Conservation (phyloP, 2,888 invertebrate species). For the Palloptera scutellata region DNA sequence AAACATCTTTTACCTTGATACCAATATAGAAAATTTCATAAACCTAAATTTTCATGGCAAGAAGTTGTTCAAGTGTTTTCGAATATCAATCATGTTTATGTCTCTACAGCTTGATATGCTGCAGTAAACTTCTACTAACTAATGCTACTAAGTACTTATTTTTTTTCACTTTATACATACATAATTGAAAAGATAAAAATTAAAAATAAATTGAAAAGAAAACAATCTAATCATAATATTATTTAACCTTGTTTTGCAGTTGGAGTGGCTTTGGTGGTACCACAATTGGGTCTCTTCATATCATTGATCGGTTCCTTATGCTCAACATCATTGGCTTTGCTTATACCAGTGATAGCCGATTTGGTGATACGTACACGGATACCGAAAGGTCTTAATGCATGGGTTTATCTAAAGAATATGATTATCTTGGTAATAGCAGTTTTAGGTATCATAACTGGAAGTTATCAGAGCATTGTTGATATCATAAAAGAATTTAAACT, state of each 20-base stretch:
- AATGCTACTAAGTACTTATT: neutral
- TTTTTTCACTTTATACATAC: neutral
- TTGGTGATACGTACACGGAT: slow-evolving; percentile 75
- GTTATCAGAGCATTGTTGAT: slow-evolving; percentile 75
- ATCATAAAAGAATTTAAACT: slow-evolving; percentile 64
- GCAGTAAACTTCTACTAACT: neutral
- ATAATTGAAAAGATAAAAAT: neutral
- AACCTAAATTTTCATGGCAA: no score
- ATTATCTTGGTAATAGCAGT: slow-evolving; percentile 73
- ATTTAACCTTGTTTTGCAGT: slow-evolving; percentile 68
- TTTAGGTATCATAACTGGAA: slow-evolving; percentile 77
- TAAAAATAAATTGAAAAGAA: neutral
- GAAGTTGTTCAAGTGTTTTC: no score
- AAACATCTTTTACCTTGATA: no score
- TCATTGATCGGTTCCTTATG: slow-evolving; percentile 91
- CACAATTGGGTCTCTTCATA: slow-evolving; percentile 85
- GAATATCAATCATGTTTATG: no score
- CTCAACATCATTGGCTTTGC: slow-evolving; percentile 84
- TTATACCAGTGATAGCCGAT: slow-evolving; percentile 88
- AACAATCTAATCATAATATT: neutral
- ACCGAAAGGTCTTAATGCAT: slow-evolving; percentile 65
- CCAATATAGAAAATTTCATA: no score
- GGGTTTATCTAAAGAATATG: slow-evolving; percentile 69
- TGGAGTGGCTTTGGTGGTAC: slow-evolving; percentile 83
- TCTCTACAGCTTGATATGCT: no score